Evolutionary conservation across 2,113 vertebrate species (phyloP).

Genomic region (Pithys albifrons): DNA sequence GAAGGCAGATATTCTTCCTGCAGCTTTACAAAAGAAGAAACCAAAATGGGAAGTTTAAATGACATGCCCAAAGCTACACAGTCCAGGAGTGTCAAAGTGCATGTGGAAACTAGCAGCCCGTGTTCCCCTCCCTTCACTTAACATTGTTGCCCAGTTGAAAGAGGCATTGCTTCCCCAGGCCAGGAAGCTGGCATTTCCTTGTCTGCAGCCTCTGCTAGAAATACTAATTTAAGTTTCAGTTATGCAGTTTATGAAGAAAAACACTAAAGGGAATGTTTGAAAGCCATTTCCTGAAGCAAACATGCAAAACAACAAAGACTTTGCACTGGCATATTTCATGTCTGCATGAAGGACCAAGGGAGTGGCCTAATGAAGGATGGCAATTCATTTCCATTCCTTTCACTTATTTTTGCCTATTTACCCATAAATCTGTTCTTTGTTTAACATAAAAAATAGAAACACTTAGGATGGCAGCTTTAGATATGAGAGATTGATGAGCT

Average conservation of each 20-base stretch:
- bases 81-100: background rate
- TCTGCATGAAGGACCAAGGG: background rate
- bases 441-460: background rate
- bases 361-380: background rate
- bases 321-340: background rate
- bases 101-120: background rate
- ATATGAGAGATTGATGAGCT: background rate
- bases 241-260: background rate
- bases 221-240: background rate
- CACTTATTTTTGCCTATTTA: conserved; percentile 18
- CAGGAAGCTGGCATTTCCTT: background rate
- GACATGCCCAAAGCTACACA: background rate
- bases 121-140: background rate
- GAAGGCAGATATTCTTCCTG: background rate
- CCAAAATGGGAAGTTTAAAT: background rate
- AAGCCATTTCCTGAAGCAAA: background rate
- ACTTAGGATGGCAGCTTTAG: background rate
- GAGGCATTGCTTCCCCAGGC: background rate
- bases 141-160: background rate
- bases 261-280: background rate
- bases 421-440: conserved; percentile 19
- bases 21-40: background rate
- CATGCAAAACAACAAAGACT: background rate
- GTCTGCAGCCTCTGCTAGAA: background rate
- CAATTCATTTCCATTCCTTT: conserved; percentile 7